Evolutionary conservation across 2,113 vertebrate genomes (phyloP).

Genomic region (Cyphomyrus discorhynchus): DNA sequence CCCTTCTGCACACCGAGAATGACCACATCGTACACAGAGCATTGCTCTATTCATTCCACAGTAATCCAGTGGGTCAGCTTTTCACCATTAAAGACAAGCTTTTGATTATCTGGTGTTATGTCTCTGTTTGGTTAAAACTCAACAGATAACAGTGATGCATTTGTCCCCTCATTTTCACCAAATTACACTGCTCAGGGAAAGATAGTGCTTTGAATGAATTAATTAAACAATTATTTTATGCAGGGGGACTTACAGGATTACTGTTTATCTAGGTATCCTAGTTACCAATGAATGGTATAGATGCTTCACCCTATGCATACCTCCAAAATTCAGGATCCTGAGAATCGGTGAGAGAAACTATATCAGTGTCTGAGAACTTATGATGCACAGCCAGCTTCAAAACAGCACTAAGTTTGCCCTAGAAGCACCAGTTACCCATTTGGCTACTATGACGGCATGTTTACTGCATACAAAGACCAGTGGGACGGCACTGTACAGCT

Average conservation of each 20-base stretch:
- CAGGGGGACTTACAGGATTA: neutral
- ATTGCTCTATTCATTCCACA: neutral
- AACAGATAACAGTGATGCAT: neutral
- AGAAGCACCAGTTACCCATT: conserved; percentile 9
- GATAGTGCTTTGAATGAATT: neutral
- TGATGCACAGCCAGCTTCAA: conserved; percentile 4
- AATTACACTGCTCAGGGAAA: neutral
- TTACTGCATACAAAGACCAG: neutral
- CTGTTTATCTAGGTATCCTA: neutral
- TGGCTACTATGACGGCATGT: neutral
- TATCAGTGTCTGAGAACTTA: conserved; percentile 8
- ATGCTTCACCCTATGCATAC: neutral
- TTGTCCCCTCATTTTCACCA: neutral
- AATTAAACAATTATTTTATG: neutral
- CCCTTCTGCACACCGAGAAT: neutral
- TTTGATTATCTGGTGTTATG: neutral
- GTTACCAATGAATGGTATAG: neutral
- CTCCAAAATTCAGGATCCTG: neutral
- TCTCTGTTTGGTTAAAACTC: neutral
- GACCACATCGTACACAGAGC: neutral
- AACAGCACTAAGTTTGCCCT: neutral
- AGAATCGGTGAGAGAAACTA: neutral
- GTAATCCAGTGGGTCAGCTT: neutral
- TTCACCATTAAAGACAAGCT: neutral
- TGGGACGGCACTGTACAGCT: neutral